Conservation (phyloP, 2,797 vertebrate species). For the Channa striata region DNA sequence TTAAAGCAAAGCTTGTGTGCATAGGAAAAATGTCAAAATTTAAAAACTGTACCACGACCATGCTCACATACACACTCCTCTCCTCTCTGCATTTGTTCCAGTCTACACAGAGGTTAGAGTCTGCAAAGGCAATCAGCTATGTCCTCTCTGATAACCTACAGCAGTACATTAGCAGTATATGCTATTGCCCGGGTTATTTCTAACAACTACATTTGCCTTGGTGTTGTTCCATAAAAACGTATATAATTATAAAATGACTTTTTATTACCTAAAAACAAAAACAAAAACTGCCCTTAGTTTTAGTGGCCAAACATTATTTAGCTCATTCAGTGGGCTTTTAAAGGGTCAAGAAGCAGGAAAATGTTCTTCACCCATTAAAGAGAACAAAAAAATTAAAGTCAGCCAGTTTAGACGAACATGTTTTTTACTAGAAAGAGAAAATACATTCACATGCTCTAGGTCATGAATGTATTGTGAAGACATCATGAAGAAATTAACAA, state of each 20-base stretch:
- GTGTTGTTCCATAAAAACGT: background rate
- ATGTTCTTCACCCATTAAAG: background rate
- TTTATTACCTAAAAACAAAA: background rate
- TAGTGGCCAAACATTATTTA: background rate
- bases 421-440: background rate
- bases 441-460: background rate
- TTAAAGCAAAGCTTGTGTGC: conserved; percentile 5
- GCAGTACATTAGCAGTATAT: conserved; percentile 24
- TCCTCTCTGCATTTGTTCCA: conserved; percentile 11
- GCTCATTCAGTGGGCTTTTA: rapidly evolving
- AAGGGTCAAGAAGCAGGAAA: background rate
- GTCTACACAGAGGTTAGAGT: conserved; percentile 20
- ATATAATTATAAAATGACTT: background rate
- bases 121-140: conserved; percentile 12
- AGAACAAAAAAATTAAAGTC: too few species aligned
- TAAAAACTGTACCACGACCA: conserved; percentile 25
- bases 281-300: background rate
- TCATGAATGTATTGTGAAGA: background rate
- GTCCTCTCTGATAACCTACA: conserved; percentile 31
- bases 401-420: background rate
- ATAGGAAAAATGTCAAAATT: background rate
- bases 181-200: background rate
- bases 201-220: background rate
- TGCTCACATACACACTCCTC: background rate
- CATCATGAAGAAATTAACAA: background rate